Evolutionary conservation across 2,797 vertebrate species (phyloP).

Genomic region (Tinamus major): DNA sequence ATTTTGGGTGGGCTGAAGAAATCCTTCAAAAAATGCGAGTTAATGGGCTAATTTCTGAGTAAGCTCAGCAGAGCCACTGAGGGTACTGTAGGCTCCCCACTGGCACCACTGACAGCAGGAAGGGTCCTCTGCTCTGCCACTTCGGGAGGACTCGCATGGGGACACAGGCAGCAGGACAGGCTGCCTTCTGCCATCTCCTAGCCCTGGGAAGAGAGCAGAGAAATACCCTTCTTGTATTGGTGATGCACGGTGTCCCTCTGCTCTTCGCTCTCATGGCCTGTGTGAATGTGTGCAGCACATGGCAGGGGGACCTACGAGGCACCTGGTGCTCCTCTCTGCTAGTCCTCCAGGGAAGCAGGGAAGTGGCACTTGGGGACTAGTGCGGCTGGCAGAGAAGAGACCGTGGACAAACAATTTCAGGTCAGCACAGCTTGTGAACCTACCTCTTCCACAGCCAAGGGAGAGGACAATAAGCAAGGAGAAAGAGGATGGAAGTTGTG

Average conservation of each 20-base stretch:
- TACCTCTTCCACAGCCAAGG: not conserved
- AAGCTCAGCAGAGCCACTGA: not conserved
- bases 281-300: not conserved
- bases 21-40: not conserved
- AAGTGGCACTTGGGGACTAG: not conserved
- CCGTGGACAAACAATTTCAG: not conserved
- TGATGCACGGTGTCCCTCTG: not conserved
- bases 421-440: not conserved
- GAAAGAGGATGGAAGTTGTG: not conserved
- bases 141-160: not conserved
- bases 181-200: not conserved
- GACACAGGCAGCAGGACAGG: not conserved
- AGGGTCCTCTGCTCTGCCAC: not conserved
- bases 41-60: not conserved
- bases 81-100: not conserved
- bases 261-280: not conserved
- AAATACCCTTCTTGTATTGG: not conserved
- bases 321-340: not conserved
- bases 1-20: not conserved
- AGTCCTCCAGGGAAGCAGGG: not conserved
- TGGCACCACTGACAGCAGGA: not conserved
- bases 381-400: not conserved
- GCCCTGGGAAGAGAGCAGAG: not conserved
- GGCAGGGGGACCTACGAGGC: not conserved
- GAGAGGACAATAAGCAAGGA: not conserved